These are phyloP conservation scores for Orchestia grillus DNA, from an alignment of 1,140 invertebrate genomes.

Conservation along the genomic window DNA sequence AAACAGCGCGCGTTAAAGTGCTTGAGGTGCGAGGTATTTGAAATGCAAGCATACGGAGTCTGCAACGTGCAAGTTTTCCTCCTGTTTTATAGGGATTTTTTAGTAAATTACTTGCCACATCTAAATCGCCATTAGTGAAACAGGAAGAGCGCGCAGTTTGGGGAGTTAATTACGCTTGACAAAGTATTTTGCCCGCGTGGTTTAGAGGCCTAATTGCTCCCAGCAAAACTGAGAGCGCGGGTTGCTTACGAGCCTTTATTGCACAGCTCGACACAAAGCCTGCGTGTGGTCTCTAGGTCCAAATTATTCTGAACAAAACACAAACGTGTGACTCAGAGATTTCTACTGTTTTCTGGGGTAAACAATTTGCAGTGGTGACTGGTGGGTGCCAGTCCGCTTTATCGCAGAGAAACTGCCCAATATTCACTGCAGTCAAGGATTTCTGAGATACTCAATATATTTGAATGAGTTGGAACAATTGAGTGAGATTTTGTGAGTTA, in stretches of 20 bases:
- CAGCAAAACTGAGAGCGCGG: neutral
- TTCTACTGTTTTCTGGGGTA: neutral
- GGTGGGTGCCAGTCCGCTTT: too few relatives aligned
- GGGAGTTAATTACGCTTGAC: neutral
- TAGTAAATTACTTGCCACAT: neutral
- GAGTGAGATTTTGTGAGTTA: too few relatives aligned
- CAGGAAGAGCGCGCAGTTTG: neutral
- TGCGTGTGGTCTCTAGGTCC: neutral
- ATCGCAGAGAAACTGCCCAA: too few relatives aligned
- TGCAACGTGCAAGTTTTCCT: neutral
- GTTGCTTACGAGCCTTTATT: neutral
- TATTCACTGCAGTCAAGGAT: too few relatives aligned
- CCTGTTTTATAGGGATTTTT: neutral
- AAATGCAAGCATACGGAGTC: neutral
- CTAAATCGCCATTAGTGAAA: neutral
- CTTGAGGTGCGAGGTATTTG: neutral
- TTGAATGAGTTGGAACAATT: too few relatives aligned
- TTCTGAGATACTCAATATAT: too few relatives aligned
- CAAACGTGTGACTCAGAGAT: neutral
- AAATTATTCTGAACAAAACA: neutral
- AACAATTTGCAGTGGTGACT: too few relatives aligned
- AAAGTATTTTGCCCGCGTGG: neutral
- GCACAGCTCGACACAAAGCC: neutral
- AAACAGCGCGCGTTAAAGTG: neutral
- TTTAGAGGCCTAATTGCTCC: neutral